Evolutionary conservation across 2,888 invertebrate species (phyloP), one percentile per base, ranked within the genome.

Genomic region (Iselma pallidipennis): DNA sequence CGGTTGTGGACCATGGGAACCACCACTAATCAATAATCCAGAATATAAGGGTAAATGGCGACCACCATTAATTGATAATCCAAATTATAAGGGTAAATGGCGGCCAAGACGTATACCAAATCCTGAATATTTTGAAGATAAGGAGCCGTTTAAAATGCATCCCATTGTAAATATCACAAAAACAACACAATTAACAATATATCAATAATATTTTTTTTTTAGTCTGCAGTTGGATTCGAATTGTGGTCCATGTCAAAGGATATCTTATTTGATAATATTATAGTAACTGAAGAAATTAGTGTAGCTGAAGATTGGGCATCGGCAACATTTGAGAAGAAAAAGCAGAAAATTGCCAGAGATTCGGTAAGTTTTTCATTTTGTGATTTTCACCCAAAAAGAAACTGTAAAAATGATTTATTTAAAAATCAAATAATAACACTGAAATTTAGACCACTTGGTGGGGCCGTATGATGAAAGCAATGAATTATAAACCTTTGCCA

Each of bases 201-300:
- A 42, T 49, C 52, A 54, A 55, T 26, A 60, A 65, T 49, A 29
- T 62, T 54, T 16, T 64, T 63, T 57, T 59, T 33, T 54, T 77
- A 96, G 96, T 86, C 88, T 77, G 96, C 98, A 19, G 85, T 99
- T 57, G 99, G 98, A 16, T 90, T 99, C 80, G 99, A 99, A 82
- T 84, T 99, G 66, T 99, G 99, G 99, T 96, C 98, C 4, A 98
- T 99, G 96, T 95, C 96, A 0, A 91, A 94, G 65, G 87, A 89
- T 74, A 93, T 99, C 72, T 83, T 96, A 60, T 99, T 99, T 83
- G 99, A 99, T 83, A 98, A 98, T 83, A 85, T 99, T 57, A 84
- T 99, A 63, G 86, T 99, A 61, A 92, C 97, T 0, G 95, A 98
- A 79, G 91, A 94, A 74, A 83, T 87, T 60, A 83, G 82, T 1